phyloP scores from a whole-genome alignment of 2,113 vertebrate genomes.

The Dromaius novaehollandiae region DNA sequence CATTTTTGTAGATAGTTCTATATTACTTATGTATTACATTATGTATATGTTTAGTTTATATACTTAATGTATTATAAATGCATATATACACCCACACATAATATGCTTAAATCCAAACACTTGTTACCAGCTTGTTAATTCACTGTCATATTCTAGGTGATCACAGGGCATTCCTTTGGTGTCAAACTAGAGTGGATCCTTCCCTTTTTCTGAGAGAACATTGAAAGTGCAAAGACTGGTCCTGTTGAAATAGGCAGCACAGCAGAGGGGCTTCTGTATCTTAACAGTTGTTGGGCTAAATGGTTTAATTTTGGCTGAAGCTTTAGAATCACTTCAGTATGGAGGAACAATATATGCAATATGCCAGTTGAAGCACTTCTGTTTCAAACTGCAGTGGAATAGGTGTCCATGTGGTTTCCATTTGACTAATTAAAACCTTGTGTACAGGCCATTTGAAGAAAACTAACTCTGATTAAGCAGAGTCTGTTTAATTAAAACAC shows the following conservation, averaged over 20 bases:
- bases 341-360: not conserved
- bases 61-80: not conserved
- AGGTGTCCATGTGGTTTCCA: not conserved
- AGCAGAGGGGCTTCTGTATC: not conserved
- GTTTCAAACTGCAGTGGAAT: not conserved
- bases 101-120: too few species aligned
- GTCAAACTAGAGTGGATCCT: not conserved
- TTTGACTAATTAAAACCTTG: not conserved
- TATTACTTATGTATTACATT: too few species aligned
- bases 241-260: not conserved
- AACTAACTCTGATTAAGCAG: not conserved
- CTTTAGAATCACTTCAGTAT: rapidly evolving
- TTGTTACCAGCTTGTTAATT: too few species aligned
- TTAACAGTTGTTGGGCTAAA: not conserved
- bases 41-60: not conserved
- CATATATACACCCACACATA: not conserved
- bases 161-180: not conserved
- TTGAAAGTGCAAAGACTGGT: not conserved
- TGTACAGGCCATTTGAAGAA: not conserved
- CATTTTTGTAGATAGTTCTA: too few species aligned
- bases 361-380: too few species aligned
- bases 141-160: too few species aligned
- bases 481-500: not conserved
- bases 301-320: not conserved
- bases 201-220: not conserved